Evolutionary conservation across 92 coral and sea anemone genomes (phyloP).

Genomic region (Heliopora coerulea): DNA sequence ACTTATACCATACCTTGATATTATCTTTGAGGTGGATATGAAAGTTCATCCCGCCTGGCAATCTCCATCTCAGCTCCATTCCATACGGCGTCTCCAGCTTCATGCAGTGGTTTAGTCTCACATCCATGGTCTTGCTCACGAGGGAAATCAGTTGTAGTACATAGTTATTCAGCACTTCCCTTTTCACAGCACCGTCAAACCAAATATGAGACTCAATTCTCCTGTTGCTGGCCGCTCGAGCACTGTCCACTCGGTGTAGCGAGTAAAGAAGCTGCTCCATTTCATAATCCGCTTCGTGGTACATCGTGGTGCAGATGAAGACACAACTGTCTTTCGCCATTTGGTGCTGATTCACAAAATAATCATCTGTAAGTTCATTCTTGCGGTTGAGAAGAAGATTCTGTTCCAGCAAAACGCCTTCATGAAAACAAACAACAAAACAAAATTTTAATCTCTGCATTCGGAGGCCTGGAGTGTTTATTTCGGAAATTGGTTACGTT

Average conservation of each 20-base stretch:
- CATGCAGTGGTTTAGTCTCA: constrained; percentile 55
- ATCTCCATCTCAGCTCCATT: constrained; percentile 89
- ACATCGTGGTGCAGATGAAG: constrained; percentile 97
- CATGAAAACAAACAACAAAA: background rate
- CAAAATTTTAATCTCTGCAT: no score
- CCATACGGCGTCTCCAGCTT: constrained; percentile 91
- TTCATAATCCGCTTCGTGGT: constrained; percentile 87
- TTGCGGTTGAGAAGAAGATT: constrained; percentile 81
- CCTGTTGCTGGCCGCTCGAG: constrained; percentile 64
- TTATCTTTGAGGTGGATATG: constrained; percentile 92
- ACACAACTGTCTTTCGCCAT: constrained; percentile 71
- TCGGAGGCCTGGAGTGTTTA: no score
- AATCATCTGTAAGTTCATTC: constrained; percentile 79
- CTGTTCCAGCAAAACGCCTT: constrained; percentile 88
- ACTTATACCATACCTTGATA: constrained; percentile 58
- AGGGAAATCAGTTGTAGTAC: constrained; percentile 84
- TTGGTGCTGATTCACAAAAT: constrained; percentile 63
- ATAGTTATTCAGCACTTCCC: constrained; percentile 72
- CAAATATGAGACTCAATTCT: constrained; percentile 91
- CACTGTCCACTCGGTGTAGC: constrained; percentile 81
- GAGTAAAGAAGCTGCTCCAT: constrained; percentile 94
- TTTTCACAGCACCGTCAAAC: constrained; percentile 97
- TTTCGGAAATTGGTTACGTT: no score
- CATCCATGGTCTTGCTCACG: constrained; percentile 74
- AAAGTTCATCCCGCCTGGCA: constrained; percentile 91